phyloP scores from a whole-genome alignment of 2,888 invertebrate genomes.

The Teleogryllus oceanicus region DNA sequence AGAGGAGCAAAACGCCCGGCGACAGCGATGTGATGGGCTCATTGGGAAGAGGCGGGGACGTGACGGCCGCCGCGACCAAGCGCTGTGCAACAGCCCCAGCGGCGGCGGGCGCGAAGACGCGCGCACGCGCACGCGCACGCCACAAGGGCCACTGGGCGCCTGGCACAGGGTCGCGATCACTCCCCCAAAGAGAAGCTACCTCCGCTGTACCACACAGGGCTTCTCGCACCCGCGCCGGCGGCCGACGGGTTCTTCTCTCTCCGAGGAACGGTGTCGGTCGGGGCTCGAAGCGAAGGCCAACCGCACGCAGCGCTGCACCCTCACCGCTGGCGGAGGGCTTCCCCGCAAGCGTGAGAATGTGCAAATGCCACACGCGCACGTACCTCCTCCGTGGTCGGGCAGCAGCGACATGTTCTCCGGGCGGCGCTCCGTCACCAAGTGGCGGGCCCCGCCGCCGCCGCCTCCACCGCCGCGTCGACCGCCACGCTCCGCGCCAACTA shows the following conservation, averaged over 20 bases:
- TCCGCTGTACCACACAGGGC: too few relatives aligned
- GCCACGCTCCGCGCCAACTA: not conserved
- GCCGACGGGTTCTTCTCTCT: too few relatives aligned
- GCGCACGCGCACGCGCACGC: too few relatives aligned
- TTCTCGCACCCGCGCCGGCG: too few relatives aligned
- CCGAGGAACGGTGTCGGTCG: too few relatives aligned
- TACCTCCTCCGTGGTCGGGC: constrained; percentile 10
- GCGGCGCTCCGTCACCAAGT: constrained; percentile 29
- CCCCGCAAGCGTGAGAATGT: too few relatives aligned
- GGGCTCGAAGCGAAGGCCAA: too few relatives aligned
- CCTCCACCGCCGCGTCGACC: not conserved
- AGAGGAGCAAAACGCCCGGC: constrained; percentile 43
- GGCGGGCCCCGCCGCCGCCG: not conserved
- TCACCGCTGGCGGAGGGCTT: not conserved
- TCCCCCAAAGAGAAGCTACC: too few relatives aligned
- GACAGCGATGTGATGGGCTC: not conserved
- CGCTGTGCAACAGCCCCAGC: not conserved
- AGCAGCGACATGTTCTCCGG: constrained; percentile 28
- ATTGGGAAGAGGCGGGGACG: not conserved
- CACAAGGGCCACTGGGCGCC: too few relatives aligned
- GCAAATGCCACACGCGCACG: not conserved
- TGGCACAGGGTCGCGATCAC: too few relatives aligned
- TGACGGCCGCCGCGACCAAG: not conserved
- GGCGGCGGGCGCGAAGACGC: not conserved
- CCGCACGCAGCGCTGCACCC: too few relatives aligned